A percentile compares a stretch with the other conserved stretches of the same genome.
phyloP scores from a whole-genome alignment of 2,797 vertebrate genomes.

The Acanthiza pusilla region DNA sequence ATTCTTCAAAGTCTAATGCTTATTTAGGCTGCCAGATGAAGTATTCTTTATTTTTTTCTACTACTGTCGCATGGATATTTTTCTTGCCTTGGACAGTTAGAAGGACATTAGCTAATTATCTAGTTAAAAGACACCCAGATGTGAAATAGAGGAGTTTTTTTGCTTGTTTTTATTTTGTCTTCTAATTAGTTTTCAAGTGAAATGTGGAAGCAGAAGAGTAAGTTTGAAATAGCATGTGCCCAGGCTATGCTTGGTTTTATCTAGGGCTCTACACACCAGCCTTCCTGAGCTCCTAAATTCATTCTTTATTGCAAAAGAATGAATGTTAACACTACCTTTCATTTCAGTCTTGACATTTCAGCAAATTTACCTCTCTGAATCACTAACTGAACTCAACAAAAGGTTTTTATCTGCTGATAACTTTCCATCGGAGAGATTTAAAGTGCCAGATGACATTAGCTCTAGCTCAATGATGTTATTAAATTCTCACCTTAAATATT shows the following conservation, averaged over 20 bases:
- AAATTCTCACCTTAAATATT: slow-evolving; percentile 61
- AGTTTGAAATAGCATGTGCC: background rate
- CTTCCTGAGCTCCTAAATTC: slow-evolving; percentile 24
- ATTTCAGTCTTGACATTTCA: slow-evolving; percentile 20
- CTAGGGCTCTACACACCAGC: background rate
- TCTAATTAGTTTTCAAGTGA: background rate
- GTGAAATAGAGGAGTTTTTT: background rate
- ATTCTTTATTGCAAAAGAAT: slow-evolving; percentile 41
- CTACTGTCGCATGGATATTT: background rate
- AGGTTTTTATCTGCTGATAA: slow-evolving; percentile 57
- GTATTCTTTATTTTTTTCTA: background rate
- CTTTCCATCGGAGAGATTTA: slow-evolving; percentile 62
- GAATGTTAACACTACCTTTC: slow-evolving; percentile 38
- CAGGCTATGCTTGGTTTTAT: background rate
- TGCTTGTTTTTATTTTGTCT: background rate
- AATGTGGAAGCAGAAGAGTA: background rate
- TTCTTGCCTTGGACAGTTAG: background rate
- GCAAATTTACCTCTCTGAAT: slow-evolving; percentile 48
- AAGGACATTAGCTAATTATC: background rate
- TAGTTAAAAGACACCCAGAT: background rate
- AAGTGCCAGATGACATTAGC: slow-evolving; percentile 51
- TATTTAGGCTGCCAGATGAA: background rate
- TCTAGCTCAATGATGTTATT: slow-evolving; percentile 60
- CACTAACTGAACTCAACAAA: slow-evolving; percentile 52
- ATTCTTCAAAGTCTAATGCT: background rate